These are phyloP conservation scores for Pseudococcus viburni DNA, from an alignment of 2,888 invertebrate genomes.

Conservation along the genomic window DNA sequence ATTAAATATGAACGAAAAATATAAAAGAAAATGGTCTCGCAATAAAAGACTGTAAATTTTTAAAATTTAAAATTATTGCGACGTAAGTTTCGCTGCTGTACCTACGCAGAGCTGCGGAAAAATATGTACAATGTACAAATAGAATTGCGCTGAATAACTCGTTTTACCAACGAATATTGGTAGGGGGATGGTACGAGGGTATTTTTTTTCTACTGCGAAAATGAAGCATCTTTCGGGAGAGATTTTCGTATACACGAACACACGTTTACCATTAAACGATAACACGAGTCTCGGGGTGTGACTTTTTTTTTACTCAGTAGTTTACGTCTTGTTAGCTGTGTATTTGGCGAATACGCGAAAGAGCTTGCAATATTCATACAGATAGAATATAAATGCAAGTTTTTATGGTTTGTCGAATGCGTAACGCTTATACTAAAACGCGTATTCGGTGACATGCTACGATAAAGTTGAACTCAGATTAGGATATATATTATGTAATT, in stretches of 20 bases:
- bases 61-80: slow-evolving; percentile 23
- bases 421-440: not conserved
- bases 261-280: slow-evolving; percentile 15
- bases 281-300: not conserved
- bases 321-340: not conserved
- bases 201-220: not conserved
- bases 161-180: too few species aligned
- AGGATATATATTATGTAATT: slow-evolving; percentile 35
- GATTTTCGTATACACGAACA: not conserved
- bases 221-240: not conserved
- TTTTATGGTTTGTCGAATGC: not conserved
- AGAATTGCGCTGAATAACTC: too few species aligned
- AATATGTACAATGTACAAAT: not conserved
- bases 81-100: not conserved
- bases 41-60: not conserved
- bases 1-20: slow-evolving; percentile 42
- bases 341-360: not conserved
- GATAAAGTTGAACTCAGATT: slow-evolving; percentile 44
- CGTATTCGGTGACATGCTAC: not conserved
- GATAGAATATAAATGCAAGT: slow-evolving; percentile 12
- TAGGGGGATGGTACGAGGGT: not conserved
- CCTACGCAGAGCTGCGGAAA: not conserved
- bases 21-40: slow-evolving; percentile 39
- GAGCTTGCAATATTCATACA: slow-evolving; percentile 15
- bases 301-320: not conserved